Evolutionary conservation across 2,797 vertebrate species (phyloP), one percentile per base, ranked within the genome.

Genomic region (Neostethus bicornis): DNA sequence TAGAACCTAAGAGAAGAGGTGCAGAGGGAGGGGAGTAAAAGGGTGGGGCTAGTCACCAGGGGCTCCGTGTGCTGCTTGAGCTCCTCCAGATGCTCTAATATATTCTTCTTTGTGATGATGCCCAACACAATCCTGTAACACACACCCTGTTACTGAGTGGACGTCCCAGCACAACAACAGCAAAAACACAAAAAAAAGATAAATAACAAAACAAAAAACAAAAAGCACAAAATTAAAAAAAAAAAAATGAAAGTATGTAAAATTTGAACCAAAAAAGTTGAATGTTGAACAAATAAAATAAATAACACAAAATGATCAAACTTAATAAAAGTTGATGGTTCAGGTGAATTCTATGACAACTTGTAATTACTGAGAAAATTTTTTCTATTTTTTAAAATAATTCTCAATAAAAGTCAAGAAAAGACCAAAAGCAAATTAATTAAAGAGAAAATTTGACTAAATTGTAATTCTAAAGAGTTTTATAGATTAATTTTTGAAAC

Each of bases 61-160:
- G 94, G 94, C 90, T 96, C 94, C 92, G 93, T 91, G 92, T 93
- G 93, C 90, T 94, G 94, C 95, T 96, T 96, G 94, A 98, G 93
- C 94, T 98, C 94, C 93, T 99, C 96, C 94, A 99, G 96, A 93
- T 98, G 97, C 81, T 95, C 95, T 98, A 99, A 95, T 92, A 98
- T 96, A 95, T 98, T 98, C 97, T 99, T 98, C 97, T 98, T 98
- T 92, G 97, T 99, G 96, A 99, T 98, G 97, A 99, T 97, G 90
- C 97, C 97, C 96, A 99, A 98, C 93, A 99, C 92, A 97, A 93
- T 97, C 97, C 97, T 99, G 96, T 91, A 99, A 99, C 95, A 99
- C 95, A 99, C 95, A 94, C 94, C n/a, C 93, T 85, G 93, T 96
- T 95, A 97, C 94, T 96, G 80, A 75, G 87, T 84, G 88, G 88